phyloP scores from a whole-genome alignment of 1,140 invertebrate species.

The Reticulitermes speratus region DNA sequence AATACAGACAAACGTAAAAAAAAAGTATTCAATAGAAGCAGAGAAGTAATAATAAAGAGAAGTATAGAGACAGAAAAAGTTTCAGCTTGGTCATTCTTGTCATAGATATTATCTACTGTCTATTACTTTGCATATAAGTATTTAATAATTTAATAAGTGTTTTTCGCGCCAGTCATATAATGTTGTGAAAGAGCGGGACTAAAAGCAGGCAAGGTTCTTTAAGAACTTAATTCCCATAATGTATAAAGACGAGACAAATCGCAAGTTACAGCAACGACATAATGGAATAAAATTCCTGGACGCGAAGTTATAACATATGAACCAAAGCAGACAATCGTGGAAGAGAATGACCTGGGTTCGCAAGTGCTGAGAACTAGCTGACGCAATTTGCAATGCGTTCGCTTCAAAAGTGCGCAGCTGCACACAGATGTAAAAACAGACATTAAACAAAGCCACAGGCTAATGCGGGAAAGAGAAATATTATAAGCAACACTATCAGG shows the following conservation, averaged over 20 bases:
- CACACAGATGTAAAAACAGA: too few species aligned
- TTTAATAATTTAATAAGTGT: not conserved
- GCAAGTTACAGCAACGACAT: not conserved
- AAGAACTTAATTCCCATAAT: not conserved
- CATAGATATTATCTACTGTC: not conserved
- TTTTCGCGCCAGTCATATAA: not conserved
- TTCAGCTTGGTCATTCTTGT: not conserved
- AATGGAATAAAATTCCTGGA: not conserved
- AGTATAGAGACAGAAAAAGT: too few species aligned
- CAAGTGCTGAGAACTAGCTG: not conserved
- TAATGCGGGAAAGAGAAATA: too few species aligned
- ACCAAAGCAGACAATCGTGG: not conserved
- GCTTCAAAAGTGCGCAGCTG: too few species aligned
- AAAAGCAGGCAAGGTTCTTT: not conserved
- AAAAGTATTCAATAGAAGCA: too few species aligned
- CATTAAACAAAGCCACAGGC: too few species aligned
- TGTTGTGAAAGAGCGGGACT: not conserved
- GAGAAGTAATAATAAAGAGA: too few species aligned
- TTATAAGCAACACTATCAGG: too few species aligned
- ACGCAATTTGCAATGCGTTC: not conserved
- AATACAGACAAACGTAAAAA: too few species aligned
- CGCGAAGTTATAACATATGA: not conserved
- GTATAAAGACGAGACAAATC: not conserved
- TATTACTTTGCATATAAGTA: not conserved
- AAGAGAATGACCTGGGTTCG: not conserved